Evolutionary conservation across 2,113 vertebrate genomes (phyloP), one percentile per base, ranked within the genome.

Genomic region (Anthoscopus minutus): DNA sequence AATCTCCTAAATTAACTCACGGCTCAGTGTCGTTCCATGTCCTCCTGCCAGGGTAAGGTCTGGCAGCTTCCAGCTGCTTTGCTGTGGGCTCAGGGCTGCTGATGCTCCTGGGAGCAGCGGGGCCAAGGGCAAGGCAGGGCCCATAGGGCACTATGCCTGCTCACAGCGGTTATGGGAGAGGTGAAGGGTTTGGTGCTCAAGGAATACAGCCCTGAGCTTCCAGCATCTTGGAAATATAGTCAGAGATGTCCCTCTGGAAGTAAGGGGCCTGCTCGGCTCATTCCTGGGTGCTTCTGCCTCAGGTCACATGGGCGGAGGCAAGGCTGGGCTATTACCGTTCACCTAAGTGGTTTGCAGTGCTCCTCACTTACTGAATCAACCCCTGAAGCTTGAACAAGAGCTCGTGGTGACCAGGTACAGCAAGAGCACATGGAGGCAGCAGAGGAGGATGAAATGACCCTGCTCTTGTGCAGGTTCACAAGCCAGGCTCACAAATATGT

Each of bases 381-480:
- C 2, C 0, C 50, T 51, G 73, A 45, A 44, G 60, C 54, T 40
- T 17, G 45, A 44, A 10, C 0, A 10, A 25, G 53, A 70, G 51
- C 44, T 78, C 0, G 0, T 6, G 13, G 42, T 45, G 79, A 70
- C 13, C 4, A 10, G 25, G 30, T 7, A 3, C 14, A 11, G 2
- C 14, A 72, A 53, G 17, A 64, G 45, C 33, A 7, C 4, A 3
- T 0, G 3, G 21, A 35, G 50, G 40, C 31, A 77, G 58, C 67
- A 66, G 42, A 19, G 58, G 27, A 44, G 45, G 42, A 15, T n/a
- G 37, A 4, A 69, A 17, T 5, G 40, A 17, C 24, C n/a, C 72
- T 51, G 22, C 23, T 4, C 45, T 33, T 0, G 0, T 2, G n/a
- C 15, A 16, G 0, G 0, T 9, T 22, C 60, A 11, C 35, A 7